Conservation (phyloP, 64 coral and sea anemone species). For the Actinia tenebrosa region DNA sequence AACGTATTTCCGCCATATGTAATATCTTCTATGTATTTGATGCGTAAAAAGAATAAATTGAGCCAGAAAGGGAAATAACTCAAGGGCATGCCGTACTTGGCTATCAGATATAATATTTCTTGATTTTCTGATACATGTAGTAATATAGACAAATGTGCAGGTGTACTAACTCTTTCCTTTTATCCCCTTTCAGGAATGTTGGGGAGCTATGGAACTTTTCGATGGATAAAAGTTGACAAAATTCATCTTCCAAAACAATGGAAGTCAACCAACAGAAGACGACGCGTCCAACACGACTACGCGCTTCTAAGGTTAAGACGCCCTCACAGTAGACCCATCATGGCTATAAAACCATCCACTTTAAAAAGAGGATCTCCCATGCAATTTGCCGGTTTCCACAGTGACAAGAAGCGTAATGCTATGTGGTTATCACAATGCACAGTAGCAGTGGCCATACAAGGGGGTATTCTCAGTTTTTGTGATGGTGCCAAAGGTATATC, state of each 20-base stretch:
- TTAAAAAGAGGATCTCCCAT: conserved; percentile 44
- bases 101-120: too few species aligned
- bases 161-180: not conserved
- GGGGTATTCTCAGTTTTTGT: conserved; percentile 48
- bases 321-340: conserved; percentile 30
- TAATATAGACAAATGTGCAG: too few species aligned
- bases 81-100: too few species aligned
- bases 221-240: conserved; percentile 48
- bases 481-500: conserved; percentile 56
- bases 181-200: conserved; percentile 32
- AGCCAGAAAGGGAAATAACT: too few species aligned
- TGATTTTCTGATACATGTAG: too few species aligned
- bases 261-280: conserved; percentile 10
- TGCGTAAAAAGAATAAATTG: too few species aligned
- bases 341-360: conserved; percentile 32
- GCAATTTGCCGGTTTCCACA: conserved; percentile 59
- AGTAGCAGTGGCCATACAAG: conserved; percentile 24
- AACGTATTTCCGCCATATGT: too few species aligned
- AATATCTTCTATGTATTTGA: too few species aligned
- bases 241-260: conserved; percentile 38
- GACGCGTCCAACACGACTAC: conserved; percentile 39
- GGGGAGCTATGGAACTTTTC: conserved; percentile 41
- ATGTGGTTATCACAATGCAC: conserved; percentile 40
- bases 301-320: conserved; percentile 47
- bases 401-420: conserved; percentile 44